These are phyloP conservation scores for Periophthalmus magnuspinnatus DNA, from an alignment of 2,797 vertebrate species.

Conservation along the genomic window DNA sequence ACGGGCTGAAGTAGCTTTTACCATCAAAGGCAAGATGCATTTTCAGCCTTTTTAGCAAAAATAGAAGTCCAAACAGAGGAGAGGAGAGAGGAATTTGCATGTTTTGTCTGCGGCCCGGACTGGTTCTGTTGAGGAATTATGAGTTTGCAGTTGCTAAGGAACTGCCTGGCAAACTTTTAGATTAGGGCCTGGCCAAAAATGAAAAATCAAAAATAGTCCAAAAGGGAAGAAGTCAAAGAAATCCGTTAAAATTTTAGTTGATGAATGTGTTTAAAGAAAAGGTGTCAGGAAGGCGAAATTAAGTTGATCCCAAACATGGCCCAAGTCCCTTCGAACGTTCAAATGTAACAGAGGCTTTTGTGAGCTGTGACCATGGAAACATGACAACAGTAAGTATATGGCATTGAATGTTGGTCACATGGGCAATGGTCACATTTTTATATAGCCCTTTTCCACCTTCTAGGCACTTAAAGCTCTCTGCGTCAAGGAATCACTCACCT, in stretches of 20 bases:
- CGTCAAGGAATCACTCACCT: too few relatives aligned
- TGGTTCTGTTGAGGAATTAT: conserved; percentile 53
- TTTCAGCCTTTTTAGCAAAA: conserved; percentile 48
- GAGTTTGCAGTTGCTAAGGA: conserved; percentile 78
- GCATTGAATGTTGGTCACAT: not conserved
- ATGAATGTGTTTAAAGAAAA: conserved; percentile 17
- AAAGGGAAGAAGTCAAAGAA: conserved; percentile 30
- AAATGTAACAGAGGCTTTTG: not conserved
- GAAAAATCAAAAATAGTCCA: conserved; percentile 43
- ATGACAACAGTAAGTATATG: not conserved
- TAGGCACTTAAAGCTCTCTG: too few relatives aligned
- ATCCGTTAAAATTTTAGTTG: conserved; percentile 20
- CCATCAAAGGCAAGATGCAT: conserved; percentile 57
- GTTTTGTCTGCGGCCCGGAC: conserved; percentile 40
- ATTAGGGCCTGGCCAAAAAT: conserved; percentile 43
- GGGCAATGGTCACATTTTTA: too few relatives aligned
- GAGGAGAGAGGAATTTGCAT: conserved; percentile 39
- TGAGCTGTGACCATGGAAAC: not conserved
- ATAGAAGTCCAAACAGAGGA: conserved; percentile 49
- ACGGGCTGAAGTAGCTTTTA: conserved; percentile 35
- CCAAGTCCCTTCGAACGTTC: not conserved
- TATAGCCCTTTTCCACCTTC: too few relatives aligned
- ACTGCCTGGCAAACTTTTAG: conserved; percentile 65
- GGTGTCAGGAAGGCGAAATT: not conserved
- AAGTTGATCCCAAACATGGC: too few relatives aligned